phyloP scores from a whole-genome alignment of 2,888 invertebrate species.

The Diarsia rubi region DNA sequence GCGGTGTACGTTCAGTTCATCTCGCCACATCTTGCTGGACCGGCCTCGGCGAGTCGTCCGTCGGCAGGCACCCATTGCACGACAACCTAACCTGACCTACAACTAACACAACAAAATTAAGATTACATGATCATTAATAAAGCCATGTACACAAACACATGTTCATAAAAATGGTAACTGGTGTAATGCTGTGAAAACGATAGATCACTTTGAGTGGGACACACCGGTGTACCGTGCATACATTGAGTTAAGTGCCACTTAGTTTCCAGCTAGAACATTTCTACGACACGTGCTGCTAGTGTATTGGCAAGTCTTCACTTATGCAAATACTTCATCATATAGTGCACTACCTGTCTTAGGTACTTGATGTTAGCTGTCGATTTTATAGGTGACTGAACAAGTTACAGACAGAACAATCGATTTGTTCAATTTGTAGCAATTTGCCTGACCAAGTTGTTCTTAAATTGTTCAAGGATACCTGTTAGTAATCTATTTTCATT shows the following conservation, averaged over 20 bases:
- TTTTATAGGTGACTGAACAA: constrained; percentile 1
- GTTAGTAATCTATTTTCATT: neutral
- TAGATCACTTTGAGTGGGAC: constrained; percentile 50
- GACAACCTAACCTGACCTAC: neutral
- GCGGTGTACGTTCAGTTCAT: no score
- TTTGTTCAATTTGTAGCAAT: neutral
- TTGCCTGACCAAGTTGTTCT: no score
- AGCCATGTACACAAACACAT: constrained; percentile 15
- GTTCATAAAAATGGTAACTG: constrained; percentile 41
- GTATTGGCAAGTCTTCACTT: constrained; percentile 49
- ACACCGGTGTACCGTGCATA: constrained; percentile 47
- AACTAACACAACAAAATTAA: neutral
- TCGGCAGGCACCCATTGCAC: no score
- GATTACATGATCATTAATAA: neutral
- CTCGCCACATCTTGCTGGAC: no score
- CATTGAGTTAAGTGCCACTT: constrained; percentile 59
- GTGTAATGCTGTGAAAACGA: constrained; percentile 44
- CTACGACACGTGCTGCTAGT: constrained; percentile 32
- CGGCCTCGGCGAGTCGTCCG: no score
- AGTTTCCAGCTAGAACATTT: constrained; percentile 48
- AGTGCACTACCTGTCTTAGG: neutral
- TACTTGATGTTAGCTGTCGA: neutral
- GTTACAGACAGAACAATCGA: no score
- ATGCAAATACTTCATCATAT: constrained; percentile 31
- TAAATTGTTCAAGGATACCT: neutral